Percentiles rank a stretch among this genome's conserved stretches.
These are phyloP conservation scores for Julus scandinavius DNA, from an alignment of 2,888 invertebrate species.

Conservation along the genomic window DNA sequence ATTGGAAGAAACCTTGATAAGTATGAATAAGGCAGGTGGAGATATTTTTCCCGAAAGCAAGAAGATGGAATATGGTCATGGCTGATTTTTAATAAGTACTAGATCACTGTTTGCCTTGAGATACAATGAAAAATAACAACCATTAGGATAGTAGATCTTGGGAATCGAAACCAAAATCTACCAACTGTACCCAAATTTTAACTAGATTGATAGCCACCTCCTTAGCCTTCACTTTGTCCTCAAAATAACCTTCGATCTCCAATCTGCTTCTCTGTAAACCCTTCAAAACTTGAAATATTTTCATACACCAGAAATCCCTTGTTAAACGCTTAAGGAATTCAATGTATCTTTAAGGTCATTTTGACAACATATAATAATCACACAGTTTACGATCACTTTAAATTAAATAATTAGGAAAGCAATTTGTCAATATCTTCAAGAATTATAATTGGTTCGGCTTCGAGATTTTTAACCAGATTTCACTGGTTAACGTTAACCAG, in stretches of 20 bases:
- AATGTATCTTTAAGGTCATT: background rate
- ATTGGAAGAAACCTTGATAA: background rate
- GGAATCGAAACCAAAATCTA: background rate
- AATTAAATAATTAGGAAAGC: background rate
- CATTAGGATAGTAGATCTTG: background rate
- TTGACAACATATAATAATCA: background rate
- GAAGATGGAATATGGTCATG: background rate
- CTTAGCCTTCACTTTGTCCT: background rate
- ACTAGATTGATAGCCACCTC: background rate
- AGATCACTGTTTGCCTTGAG: background rate
- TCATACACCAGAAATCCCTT: background rate
- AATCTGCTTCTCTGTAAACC: background rate
- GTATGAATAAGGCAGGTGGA: background rate
- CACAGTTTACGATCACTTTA: background rate
- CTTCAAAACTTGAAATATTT: background rate
- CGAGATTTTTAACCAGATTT: background rate
- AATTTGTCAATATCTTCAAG: background rate
- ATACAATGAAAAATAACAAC: background rate
- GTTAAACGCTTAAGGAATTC: background rate
- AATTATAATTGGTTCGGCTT: background rate
- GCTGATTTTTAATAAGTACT: background rate
- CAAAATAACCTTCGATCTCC: background rate
- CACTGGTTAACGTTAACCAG: background rate
- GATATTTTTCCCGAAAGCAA: background rate
- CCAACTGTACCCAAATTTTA: background rate